A percentile compares a stretch with the other conserved stretches of the same genome.
Conservation (phyloP, 2,113 vertebrate genomes). For the Pantherophis guttatus region DNA sequence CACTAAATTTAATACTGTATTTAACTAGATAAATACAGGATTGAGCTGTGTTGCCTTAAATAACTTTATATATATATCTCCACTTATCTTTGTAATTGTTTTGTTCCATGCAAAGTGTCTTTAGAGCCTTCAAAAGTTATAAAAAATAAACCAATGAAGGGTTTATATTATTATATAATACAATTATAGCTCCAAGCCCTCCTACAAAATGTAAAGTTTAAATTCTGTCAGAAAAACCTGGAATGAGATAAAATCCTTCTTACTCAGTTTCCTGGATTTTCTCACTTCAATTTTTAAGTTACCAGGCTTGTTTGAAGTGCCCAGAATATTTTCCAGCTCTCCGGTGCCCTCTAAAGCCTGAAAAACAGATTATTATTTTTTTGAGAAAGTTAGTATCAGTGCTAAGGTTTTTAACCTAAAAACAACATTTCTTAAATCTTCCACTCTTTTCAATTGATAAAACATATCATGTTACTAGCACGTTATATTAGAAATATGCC, state of each 20-base stretch:
- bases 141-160: neutral
- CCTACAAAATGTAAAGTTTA: neutral
- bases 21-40: neutral
- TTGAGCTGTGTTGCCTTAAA: neutral
- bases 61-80: neutral
- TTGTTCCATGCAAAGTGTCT: neutral
- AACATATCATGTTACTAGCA: neutral
- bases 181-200: neutral
- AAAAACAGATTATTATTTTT: constrained; percentile 29
- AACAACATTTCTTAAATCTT: neutral
- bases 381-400: neutral
- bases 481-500: neutral
- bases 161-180: neutral
- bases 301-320: constrained; percentile 30
- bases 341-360: constrained; percentile 86
- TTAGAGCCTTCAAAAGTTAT: neutral
- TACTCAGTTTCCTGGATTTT: constrained; percentile 74
- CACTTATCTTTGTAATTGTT: neutral
- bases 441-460: neutral
- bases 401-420: neutral
- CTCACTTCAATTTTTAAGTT: constrained; percentile 68
- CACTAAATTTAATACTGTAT: neutral
- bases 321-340: constrained; percentile 77
- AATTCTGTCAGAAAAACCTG: neutral
- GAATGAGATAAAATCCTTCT: constrained; percentile 43